Conservation (phyloP, 2,888 invertebrate species). For the Plagodis dolabraria region DNA sequence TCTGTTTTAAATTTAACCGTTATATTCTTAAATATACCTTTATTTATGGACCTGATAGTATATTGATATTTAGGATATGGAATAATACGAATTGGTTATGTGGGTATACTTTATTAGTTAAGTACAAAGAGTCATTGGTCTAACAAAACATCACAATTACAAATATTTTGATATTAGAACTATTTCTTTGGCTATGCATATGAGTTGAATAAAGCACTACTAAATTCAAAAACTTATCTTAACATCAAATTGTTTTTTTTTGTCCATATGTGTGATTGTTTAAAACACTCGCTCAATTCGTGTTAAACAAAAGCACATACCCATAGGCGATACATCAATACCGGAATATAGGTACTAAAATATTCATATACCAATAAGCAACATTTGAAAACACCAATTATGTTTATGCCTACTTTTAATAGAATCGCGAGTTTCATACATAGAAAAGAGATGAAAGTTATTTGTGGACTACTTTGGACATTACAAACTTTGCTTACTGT, state of each 20-base stretch:
- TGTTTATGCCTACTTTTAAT: no score
- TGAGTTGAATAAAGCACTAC: constrained; percentile 27
- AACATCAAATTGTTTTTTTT: background rate
- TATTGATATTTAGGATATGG: background rate
- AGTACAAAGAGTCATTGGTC: constrained; percentile 16
- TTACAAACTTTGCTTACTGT: no score
- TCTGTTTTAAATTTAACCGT: background rate
- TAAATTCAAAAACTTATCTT: background rate
- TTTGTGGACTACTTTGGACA: no score
- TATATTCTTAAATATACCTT: constrained; percentile 1
- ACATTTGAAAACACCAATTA: no score
- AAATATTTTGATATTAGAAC: constrained; percentile 8
- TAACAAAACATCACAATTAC: constrained; percentile 28
- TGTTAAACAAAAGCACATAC: no score
- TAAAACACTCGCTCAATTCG: background rate
- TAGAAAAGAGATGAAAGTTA: no score
- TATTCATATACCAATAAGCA: no score
- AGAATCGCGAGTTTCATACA: no score
- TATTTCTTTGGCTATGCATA: constrained; percentile 26
- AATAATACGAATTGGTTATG: no score
- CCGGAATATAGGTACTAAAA: no score
- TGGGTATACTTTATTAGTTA: constrained; percentile 1
- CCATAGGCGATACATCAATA: no score
- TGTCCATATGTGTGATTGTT: background rate
- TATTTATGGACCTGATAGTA: constrained; percentile 12